Conservation (phyloP, 1,140 invertebrate genomes). For the Vanessa atalanta region DNA sequence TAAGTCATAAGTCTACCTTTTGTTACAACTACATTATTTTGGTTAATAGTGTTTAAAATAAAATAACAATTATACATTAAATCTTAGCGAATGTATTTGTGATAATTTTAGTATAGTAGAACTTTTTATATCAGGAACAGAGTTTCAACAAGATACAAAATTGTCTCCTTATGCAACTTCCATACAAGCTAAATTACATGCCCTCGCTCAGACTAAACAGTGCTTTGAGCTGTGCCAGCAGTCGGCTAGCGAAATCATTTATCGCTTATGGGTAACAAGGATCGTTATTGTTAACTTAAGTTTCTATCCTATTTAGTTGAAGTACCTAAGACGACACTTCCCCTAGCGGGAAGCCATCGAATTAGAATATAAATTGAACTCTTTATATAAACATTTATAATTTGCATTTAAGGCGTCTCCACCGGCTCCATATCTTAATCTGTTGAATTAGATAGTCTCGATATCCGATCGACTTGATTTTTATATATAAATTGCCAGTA, state of each 20-base stretch:
- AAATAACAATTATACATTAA: no score
- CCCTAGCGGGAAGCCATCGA: slow-evolving; percentile 60
- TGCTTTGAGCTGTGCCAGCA: not conserved
- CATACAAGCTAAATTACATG: not conserved
- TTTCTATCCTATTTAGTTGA: slow-evolving; percentile 52
- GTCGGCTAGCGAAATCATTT: slow-evolving; percentile 16
- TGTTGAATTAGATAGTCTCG: slow-evolving; percentile 13
- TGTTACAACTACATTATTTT: no score
- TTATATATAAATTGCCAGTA: not conserved
- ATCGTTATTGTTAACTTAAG: slow-evolving; percentile 31
- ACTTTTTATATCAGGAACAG: no score
- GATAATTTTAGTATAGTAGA: no score
- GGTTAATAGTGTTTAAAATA: no score
- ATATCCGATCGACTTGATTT: slow-evolving; percentile 10
- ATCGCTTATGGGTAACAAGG: not conserved
- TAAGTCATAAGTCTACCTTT: no score
- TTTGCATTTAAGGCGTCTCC: slow-evolving; percentile 61
- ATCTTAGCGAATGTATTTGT: no score
- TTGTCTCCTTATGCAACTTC: not conserved
- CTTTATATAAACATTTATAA: slow-evolving; percentile 76
- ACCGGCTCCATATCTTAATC: slow-evolving; percentile 35
- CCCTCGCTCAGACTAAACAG: not conserved
- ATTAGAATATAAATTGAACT: slow-evolving; percentile 78
- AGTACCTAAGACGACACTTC: slow-evolving; percentile 47
- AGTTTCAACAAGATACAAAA: not conserved